Conservation (phyloP, 2,113 vertebrate genomes). For the Nannobrachium achirus region DNA sequence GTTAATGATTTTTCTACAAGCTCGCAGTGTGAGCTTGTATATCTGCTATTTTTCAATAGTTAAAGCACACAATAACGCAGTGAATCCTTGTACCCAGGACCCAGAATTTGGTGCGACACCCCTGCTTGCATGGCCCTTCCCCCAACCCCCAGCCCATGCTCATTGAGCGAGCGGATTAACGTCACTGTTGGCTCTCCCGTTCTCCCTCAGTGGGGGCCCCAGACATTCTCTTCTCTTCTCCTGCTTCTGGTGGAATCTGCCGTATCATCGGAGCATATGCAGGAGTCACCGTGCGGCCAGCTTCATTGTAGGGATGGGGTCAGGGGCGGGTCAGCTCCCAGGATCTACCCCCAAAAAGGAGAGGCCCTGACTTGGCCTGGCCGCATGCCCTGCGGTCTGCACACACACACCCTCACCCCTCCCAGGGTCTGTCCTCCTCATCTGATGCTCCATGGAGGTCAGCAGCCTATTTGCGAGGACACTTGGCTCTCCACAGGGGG, state of each 20-base stretch:
- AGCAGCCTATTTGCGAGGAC: slow-evolving; percentile 70
- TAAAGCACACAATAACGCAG: no score
- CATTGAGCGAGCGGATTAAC: slow-evolving; percentile 51
- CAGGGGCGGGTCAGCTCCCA: slow-evolving; percentile 72
- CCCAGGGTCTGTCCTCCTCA: slow-evolving; percentile 36
- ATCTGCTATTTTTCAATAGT: no score
- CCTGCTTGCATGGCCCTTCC: no score
- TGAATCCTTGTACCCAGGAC: no score
- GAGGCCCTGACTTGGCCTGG: slow-evolving; percentile 52
- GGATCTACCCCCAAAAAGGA: slow-evolving; percentile 42
- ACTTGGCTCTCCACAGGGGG: slow-evolving; percentile 75
- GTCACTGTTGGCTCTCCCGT: slow-evolving; percentile 55
- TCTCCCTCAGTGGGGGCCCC: slow-evolving; percentile 51
- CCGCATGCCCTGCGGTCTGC: slow-evolving; percentile 44
- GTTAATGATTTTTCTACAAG: no score
- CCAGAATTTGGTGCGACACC: no score
- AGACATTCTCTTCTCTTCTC: slow-evolving; percentile 9
- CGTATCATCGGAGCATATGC: slow-evolving; percentile 58
- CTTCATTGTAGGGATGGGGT: slow-evolving; percentile 64
- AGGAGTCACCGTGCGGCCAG: slow-evolving; percentile 62
- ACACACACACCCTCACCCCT: slow-evolving; percentile 43
- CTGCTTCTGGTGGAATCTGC: slow-evolving; percentile 38
- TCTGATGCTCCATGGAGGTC: slow-evolving; percentile 65
- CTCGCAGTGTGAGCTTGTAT: no score
- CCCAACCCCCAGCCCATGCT: slow-evolving; percentile 22